Percentiles rank a stretch among this genome's conserved stretches.
These are phyloP conservation scores for Propithecus deckenii DNA, from an alignment of 2,797 vertebrate species.

Conservation along the genomic window DNA sequence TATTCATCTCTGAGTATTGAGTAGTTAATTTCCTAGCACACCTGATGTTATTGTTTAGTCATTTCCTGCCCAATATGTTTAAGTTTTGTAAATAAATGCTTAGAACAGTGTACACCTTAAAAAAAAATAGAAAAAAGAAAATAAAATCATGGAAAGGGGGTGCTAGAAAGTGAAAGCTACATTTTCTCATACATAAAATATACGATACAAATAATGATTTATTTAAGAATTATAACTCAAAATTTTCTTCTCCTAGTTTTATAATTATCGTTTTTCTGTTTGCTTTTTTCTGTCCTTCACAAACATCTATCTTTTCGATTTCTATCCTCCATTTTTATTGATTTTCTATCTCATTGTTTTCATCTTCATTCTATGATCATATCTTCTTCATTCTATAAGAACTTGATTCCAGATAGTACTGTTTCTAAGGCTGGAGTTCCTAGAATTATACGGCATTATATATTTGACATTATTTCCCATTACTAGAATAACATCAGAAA, in stretches of 20 bases:
- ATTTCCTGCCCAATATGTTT: not conserved
- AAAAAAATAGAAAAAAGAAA: not conserved
- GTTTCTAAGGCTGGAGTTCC: not conserved
- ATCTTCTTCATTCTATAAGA: not conserved
- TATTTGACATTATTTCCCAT: not conserved
- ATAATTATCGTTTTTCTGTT: not conserved
- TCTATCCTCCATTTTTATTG: not conserved
- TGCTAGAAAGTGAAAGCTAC: not conserved
- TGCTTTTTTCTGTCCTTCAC: not conserved
- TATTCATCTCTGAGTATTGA: not conserved
- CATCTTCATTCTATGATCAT: not conserved
- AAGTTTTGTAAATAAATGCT: not conserved
- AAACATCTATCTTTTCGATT: not conserved
- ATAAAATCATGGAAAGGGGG: not conserved
- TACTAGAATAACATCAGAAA: not conserved
- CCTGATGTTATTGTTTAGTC: not conserved
- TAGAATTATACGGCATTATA: not conserved
- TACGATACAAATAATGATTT: not conserved
- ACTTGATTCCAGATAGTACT: not conserved
- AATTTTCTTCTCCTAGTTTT: not conserved
- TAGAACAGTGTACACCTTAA: no score
- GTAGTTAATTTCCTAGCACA: not conserved
- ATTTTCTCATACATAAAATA: constrained; percentile 1
- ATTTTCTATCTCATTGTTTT: not conserved
- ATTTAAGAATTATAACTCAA: not conserved